A percentile compares a stretch with the other conserved stretches of the same genome.
These are phyloP conservation scores for Pachyseris speciosa DNA, from an alignment of 64 coral and sea anemone species.

Conservation along the genomic window DNA sequence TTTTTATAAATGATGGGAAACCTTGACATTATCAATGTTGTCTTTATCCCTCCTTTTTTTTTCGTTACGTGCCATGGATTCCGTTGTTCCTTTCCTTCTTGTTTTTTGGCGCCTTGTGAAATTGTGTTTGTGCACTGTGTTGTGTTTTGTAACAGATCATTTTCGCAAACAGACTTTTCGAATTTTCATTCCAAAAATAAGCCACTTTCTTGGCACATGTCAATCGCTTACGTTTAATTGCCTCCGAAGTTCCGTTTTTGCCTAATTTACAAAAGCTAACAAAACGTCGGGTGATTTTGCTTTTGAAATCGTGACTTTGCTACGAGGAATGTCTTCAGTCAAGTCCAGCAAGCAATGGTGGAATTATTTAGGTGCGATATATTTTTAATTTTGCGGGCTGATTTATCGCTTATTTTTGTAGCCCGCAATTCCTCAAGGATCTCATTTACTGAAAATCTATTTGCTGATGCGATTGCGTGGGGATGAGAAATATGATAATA, in stretches of 20 bases:
- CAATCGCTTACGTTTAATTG: background rate
- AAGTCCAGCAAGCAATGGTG: background rate
- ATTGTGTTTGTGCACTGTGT: background rate
- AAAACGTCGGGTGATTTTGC: background rate
- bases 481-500: background rate
- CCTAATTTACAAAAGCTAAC: background rate
- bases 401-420: background rate
- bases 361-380: constrained; percentile 18
- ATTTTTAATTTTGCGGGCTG: background rate
- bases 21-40: too few relatives aligned
- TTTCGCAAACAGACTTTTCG: background rate
- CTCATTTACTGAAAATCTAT: background rate
- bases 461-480: background rate
- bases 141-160: background rate
- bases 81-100: too few relatives aligned
- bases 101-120: too few relatives aligned
- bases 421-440: background rate
- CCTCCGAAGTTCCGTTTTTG: background rate
- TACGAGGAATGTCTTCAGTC: background rate
- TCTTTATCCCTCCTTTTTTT: too few relatives aligned
- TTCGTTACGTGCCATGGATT: too few relatives aligned
- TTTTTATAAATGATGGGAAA: too few relatives aligned
- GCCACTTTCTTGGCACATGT: background rate
- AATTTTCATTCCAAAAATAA: background rate
- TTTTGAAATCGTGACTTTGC: background rate